A percentile compares a stretch with the other conserved stretches of the same genome.
Evolutionary conservation across 2,113 vertebrate species (phyloP).

Genomic region (Dasypus novemcinctus): DNA sequence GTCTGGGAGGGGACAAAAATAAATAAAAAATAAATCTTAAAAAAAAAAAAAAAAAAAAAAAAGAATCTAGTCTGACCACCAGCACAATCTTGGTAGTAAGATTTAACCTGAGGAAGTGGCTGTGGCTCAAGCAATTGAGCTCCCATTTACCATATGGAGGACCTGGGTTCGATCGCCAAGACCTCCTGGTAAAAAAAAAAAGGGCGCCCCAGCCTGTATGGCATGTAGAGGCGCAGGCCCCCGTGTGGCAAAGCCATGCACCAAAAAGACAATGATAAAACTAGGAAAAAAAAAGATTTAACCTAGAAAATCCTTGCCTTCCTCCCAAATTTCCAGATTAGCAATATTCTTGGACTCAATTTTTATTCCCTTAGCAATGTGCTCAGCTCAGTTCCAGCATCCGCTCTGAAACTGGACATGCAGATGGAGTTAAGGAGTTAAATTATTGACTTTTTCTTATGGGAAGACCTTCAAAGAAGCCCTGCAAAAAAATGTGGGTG

Average conservation of each 20-base stretch:
- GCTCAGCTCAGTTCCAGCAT: conserved; percentile 9
- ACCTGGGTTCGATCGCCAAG: no score
- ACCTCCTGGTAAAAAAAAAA: no score
- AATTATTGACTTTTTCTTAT: background rate
- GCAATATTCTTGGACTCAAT: conserved; percentile 59
- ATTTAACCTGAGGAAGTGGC: conserved; percentile 10
- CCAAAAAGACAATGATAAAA: no score
- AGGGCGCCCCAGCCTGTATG: no score
- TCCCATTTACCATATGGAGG: no score
- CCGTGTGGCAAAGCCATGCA: no score
- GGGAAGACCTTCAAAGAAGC: background rate
- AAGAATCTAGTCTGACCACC: conserved; percentile 22
- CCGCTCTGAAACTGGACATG: background rate
- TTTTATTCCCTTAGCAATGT: conserved; percentile 58
- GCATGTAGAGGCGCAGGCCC: no score
- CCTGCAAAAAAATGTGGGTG: background rate
- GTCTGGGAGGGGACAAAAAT: no score
- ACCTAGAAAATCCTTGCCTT: conserved; percentile 46
- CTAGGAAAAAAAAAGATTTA: no score
- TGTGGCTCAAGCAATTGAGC: no score
- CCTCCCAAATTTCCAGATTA: conserved; percentile 52
- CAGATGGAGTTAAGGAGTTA: background rate
- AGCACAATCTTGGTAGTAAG: conserved; percentile 37
- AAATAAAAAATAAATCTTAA: no score
- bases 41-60: no score